Conservation (phyloP, 1,140 invertebrate genomes). For the Diprion similis region DNA sequence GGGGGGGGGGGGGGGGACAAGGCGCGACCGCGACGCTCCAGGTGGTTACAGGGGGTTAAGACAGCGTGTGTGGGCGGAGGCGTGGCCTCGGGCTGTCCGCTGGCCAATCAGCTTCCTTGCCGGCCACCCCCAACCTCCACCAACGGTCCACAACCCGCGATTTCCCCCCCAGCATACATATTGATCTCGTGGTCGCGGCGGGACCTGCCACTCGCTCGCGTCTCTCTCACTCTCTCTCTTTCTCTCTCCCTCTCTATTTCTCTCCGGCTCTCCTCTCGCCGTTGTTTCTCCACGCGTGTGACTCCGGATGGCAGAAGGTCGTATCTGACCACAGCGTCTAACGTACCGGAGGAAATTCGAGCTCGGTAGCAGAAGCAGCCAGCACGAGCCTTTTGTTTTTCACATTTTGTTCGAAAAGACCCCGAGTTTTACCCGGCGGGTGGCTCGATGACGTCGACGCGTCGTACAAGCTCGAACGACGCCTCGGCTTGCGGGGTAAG, state of each 20-base stretch:
- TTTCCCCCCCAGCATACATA: conserved; percentile 26
- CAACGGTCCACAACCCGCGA: conserved; percentile 55
- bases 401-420: too few relatives aligned
- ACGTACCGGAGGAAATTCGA: neutral
- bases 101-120: conserved; percentile 58
- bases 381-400: too few relatives aligned
- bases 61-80: conserved; percentile 60
- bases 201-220: conserved; percentile 26
- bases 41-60: conserved; percentile 62
- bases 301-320: neutral
- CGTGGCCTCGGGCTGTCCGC: conserved; percentile 53
- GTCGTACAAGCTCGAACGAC: too few relatives aligned
- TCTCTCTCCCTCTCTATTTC: conserved; percentile 19
- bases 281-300: neutral
- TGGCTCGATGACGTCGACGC: too few relatives aligned
- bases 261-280: conserved; percentile 11
- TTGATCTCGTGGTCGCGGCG: conserved; percentile 17
- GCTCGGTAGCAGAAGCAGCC: too few relatives aligned
- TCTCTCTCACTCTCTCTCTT: conserved; percentile 21
- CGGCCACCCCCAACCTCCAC: conserved; percentile 59
- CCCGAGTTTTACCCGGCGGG: too few relatives aligned
- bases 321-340: conserved; percentile 3
- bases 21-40: conserved; percentile 59
- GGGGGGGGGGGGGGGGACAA: conserved; percentile 35
- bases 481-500: too few relatives aligned